Conservation (phyloP, 2,797 vertebrate genomes). For the Euphonia xanthogaster region DNA sequence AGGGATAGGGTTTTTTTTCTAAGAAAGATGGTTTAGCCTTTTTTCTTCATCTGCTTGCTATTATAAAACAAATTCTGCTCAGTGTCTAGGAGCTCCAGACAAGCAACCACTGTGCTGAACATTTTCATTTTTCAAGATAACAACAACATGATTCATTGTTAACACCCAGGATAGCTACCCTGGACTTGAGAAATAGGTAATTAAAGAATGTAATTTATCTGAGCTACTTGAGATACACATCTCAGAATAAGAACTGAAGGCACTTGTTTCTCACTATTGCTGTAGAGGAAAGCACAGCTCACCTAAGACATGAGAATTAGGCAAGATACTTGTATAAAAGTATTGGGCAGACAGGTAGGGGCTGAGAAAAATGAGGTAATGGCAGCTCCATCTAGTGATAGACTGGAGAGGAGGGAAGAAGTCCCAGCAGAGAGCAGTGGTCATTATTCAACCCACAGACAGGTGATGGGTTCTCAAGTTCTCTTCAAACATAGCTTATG, state of each 20-base stretch:
- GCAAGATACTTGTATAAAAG: not conserved
- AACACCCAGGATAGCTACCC: not conserved
- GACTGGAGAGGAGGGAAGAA: not conserved
- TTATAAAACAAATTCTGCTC: not conserved
- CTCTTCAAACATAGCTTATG: not conserved
- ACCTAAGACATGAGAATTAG: not conserved
- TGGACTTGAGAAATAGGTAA: not conserved
- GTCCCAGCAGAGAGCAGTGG: not conserved
- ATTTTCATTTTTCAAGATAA: not conserved
- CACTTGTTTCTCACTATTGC: not conserved
- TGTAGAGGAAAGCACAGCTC: not conserved
- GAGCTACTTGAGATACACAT: not conserved
- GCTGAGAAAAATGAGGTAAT: not conserved
- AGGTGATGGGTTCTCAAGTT: not conserved
- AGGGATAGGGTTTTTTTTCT: not conserved
- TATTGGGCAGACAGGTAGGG: not conserved
- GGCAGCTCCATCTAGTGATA: not conserved
- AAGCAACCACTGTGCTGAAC: not conserved
- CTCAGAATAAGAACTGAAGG: not conserved
- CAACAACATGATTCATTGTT: not conserved
- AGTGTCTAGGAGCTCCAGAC: not conserved
- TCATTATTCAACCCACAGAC: not conserved
- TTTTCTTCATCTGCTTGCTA: not conserved
- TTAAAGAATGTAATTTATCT: not conserved
- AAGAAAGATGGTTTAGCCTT: not conserved